Base-by-base conservation (phyloP, 2,797 vertebrate species). In the Melanotaenia maccullochi region DNA sequence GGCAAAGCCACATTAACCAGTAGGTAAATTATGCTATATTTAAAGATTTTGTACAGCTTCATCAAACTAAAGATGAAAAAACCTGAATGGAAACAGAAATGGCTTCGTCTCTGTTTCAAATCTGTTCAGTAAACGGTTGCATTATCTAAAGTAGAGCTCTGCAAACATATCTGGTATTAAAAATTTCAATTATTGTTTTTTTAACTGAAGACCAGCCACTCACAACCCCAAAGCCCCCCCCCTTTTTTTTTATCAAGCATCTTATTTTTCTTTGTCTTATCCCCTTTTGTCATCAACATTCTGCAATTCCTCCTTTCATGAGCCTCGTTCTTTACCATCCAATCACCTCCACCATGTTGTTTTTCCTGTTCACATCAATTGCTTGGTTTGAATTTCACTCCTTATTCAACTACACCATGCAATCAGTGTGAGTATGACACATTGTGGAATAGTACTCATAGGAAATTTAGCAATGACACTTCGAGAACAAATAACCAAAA, bases 11-110 rank as follows among this genome's bases (percentile, higher is more conserved):
- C 8, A 36, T 56, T 3, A 32, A 62, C 18, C 60, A 16, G 18
- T n/a, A 59, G 54, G 14, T 28, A 51, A 57, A 44, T 66, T 11
- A 5, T 24, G 38, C 57, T 51, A 24, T 62, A 36, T 67, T 20
- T 30, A 60, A 60, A 7, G 14, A 55, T 71, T 72, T 47, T 47
- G 5, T 54, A 56, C 24, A 60, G 20, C 67, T 73, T 65, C 36
- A 32, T 0, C 12, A 58, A 35, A 55, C 8, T 57, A 33, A 3
- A 20, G 35, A 12, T 11, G 3, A n/a, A 33, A 57, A 33, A 30
- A 57, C 1, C 2, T 28, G 16, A 11, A 49, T 51, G 24, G 49
- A 12, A 12, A 51, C 16, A 54, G 24, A 54, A 54, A 25, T 1
- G 16, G 1, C 52, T 25, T 25, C 13, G 6, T 51, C 22, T 25